These are phyloP conservation scores for Eueremaeus valkanovi DNA, from an alignment of 2,888 invertebrate species.

Conservation along the genomic window DNA sequence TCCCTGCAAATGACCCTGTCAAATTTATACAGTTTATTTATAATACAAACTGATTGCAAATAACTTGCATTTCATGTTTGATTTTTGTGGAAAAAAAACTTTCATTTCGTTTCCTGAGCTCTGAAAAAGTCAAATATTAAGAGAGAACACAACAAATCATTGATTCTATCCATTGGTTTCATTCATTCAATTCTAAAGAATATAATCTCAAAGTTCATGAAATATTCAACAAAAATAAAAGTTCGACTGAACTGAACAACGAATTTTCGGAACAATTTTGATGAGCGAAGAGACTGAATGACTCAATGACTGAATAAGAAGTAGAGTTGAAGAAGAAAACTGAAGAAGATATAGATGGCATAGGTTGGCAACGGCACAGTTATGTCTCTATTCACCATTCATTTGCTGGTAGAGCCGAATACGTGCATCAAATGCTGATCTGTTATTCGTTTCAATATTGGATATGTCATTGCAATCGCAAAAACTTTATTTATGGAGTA, in stretches of 20 bases:
- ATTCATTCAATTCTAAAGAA: conserved; percentile 19
- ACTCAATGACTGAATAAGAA: conserved; percentile 22
- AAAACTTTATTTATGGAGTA: conserved; percentile 30
- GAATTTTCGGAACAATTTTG: neutral
- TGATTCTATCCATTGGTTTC: neutral
- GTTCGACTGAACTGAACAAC: conserved; percentile 4
- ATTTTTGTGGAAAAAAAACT: neutral
- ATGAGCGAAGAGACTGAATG: neutral
- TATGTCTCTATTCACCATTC: conserved; percentile 1
- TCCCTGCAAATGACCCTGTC: too few species aligned
- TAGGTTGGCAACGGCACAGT: neutral
- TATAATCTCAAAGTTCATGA: conserved; percentile 34
- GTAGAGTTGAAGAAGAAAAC: neutral
- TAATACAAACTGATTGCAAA: too few species aligned
- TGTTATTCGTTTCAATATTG: conserved; percentile 35
- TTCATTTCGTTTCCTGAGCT: neutral
- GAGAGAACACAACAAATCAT: conserved; percentile 23
- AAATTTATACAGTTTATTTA: too few species aligned
- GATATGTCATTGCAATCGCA: conserved; percentile 28
- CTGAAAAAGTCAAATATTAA: neutral
- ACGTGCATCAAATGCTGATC: conserved; percentile 31
- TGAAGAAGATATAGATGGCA: neutral
- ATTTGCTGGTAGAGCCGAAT: neutral
- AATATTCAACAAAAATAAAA: conserved; percentile 32
- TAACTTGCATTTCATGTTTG: too few species aligned